Percentiles rank a stretch among this genome's conserved stretches.
Evolutionary conservation across 2,113 vertebrate genomes (phyloP).

Genomic region (Coptodon bakossiorum): DNA sequence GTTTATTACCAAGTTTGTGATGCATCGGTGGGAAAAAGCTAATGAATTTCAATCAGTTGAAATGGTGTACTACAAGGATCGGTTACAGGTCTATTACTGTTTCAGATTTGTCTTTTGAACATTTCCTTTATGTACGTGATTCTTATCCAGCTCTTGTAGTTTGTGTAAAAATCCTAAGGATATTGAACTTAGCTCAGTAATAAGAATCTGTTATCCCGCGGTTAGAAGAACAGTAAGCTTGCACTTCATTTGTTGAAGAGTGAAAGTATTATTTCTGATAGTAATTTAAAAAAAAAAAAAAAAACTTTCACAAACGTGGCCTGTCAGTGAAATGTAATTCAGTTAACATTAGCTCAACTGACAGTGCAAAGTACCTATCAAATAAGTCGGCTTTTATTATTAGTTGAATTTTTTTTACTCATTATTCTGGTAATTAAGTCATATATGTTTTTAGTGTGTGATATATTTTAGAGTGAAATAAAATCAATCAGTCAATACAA

Average conservation of each 20-base stretch:
- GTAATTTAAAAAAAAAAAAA: neutral
- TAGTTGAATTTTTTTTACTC: neutral
- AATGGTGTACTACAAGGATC: neutral
- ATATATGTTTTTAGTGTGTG: neutral
- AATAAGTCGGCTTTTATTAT: fast-evolving
- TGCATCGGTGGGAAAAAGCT: neutral
- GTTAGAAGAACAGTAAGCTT: neutral
- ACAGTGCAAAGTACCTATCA: neutral
- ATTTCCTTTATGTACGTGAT: neutral
- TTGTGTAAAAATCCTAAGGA: neutral
- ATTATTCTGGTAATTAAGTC: fast-evolving
- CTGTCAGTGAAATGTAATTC: fast-evolving
- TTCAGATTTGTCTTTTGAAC: neutral
- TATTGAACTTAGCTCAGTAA: neutral
- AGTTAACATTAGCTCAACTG: neutral
- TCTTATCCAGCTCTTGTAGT: neutral
- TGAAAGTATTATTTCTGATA: neutral
- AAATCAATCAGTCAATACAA: neutral
- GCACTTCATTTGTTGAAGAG: neutral
- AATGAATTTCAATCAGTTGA: no score
- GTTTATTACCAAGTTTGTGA: neutral
- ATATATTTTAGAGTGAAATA: neutral
- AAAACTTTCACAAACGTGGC: neutral
- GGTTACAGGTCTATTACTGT: neutral
- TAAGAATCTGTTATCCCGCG: neutral